These are phyloP conservation scores for Rhinolophus ferrumequinum DNA, from an alignment of 2,113 vertebrate genomes.

Conservation along the genomic window DNA sequence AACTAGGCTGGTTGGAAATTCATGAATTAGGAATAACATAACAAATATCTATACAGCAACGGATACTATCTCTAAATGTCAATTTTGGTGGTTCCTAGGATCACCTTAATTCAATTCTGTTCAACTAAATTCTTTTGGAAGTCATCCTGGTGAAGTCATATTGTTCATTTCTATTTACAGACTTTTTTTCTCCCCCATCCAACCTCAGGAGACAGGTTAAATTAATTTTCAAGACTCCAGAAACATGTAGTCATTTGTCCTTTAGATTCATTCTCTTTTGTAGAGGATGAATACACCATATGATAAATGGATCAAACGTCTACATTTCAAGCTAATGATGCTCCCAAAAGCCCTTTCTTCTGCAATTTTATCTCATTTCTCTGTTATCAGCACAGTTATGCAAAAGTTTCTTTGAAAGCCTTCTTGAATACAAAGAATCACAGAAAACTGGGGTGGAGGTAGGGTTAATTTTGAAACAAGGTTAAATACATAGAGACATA, in stretches of 20 bases:
- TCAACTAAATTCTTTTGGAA: background rate
- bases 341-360: background rate
- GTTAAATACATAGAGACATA: background rate
- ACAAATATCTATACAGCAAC: background rate
- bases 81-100: background rate
- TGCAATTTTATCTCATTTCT: background rate
- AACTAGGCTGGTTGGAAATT: background rate
- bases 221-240: background rate
- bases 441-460: background rate
- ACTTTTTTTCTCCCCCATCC: background rate
- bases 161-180: background rate
- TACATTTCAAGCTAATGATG: background rate
- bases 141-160: background rate
- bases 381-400: background rate
- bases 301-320: background rate
- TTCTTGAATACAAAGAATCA: background rate
- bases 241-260: background rate
- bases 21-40: background rate
- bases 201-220: background rate
- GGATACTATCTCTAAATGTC: background rate
- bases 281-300: background rate
- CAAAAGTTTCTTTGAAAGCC: background rate
- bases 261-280: background rate
- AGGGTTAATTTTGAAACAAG: conserved; percentile 27
- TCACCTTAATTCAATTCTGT: background rate